Base-by-base conservation (phyloP, 2,888 invertebrate species). In the Anarsia innoxiella region DNA sequence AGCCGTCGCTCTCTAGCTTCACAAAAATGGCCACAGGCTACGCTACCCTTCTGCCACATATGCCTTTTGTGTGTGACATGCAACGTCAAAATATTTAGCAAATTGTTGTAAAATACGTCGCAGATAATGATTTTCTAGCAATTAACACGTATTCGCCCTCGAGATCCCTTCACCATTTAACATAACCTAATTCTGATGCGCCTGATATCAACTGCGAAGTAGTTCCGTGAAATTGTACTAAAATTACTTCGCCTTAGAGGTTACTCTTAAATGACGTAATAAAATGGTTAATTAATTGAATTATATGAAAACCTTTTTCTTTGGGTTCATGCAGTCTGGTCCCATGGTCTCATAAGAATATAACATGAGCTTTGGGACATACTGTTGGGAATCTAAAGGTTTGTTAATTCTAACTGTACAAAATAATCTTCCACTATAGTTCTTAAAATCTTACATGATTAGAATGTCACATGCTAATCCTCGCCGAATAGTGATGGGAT, bases 21-120 rank as follows among this genome's bases (percentile, higher is more conserved):
- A 68, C 58, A 66, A 77, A 79, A 78, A 83, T 79, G 80, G 78
- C 76, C 63, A 75, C 75, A 77, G 69, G 57, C 69, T 64, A 60
- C 61, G 61, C 61, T 62, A 65, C 58, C 56, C 46, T 57, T 65
- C 62, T 84, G 83, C 83, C 83, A 84, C 83, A 84, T 84, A 83
- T 54, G 77, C 78, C 72, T 73, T 60, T n/a, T 63, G 64, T 49
- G 66, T 69, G 65, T 82, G 82, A 79, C 82, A 79, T 75, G 66
- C 72, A 68, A 72, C 67, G 76, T 79, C 78, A 79, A 79, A 76
- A 65, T 65, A 61, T 59, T 47, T 51, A 59, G 58, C 16, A 23
- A 27, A 65, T 72, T 55, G 53, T 53, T 43, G 53, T 50, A 52
- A 68, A 72, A 70, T 76, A 72, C 75, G 71, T 71, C 68, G 64